Conservation (phyloP, 2,113 vertebrate genomes). For the Clarias batrachus region DNA sequence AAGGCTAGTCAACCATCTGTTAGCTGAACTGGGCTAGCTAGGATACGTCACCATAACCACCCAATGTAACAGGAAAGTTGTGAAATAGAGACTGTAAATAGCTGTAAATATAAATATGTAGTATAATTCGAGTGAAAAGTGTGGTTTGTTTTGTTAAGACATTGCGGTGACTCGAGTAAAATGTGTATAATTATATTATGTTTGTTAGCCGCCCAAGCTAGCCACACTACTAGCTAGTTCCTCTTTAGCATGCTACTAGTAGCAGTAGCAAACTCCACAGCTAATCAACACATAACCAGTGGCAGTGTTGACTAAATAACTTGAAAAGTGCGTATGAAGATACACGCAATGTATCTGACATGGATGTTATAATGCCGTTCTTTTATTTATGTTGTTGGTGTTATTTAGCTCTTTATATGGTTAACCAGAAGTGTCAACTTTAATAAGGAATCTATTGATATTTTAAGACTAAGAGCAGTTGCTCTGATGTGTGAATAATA, state of each 20-base stretch:
- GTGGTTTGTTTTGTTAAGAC: neutral
- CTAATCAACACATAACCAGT: neutral
- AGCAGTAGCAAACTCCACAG: neutral
- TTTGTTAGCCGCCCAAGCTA: constrained; percentile 17
- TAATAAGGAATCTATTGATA: neutral
- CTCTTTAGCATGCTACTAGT: neutral
- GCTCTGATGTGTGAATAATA: neutral
- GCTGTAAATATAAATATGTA: neutral
- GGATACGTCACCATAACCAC: neutral
- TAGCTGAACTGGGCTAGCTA: neutral
- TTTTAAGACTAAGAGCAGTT: neutral
- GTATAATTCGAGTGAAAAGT: neutral
- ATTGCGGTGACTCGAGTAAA: neutral
- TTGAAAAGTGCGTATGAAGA: neutral
- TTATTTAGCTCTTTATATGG: neutral
- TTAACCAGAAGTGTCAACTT: constrained; percentile 16
- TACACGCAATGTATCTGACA: neutral
- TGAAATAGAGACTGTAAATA: neutral
- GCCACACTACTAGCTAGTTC: constrained; percentile 4
- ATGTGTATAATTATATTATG: neutral
- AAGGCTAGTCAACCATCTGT: neutral
- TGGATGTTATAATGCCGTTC: neutral
- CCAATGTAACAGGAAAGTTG: neutral
- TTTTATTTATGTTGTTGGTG: neutral
- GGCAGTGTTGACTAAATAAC: neutral